Evolutionary conservation across 30 jellyfish, hydroid and myxozoan genomes (phyloP), one percentile per base, ranked within the genome.

Genomic region (Turritopsis rubra): DNA sequence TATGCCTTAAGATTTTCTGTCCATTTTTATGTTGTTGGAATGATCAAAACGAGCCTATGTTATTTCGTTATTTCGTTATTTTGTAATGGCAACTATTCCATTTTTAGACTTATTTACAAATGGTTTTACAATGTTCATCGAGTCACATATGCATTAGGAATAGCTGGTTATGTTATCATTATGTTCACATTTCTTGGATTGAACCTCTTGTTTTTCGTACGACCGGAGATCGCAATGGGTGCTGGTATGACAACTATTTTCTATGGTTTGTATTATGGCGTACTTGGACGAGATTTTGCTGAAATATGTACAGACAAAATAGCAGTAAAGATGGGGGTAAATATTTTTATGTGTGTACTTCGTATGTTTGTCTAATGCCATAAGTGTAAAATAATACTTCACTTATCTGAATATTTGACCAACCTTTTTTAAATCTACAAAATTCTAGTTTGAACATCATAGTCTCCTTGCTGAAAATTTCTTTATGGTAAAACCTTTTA

Each of bases 251-350:
- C 95, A 18, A 84, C 86, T 21, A 84, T 93, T 8, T 93, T 93
- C 75, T 93, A 89, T 85, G 98, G 98, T 20, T 82, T 93, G 86
- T 93, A 93, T 83, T 93, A 76, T 83, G 98, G 98, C 75, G 95
- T 92, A 27, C 96, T 92, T 29, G 96, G 96, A 23, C 80, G 98
- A 81, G 98, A 92, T 73, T 88, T 91, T 31, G 98, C 98, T 20
- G 96, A 88, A 70, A 71, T 92, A 30, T 88, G 96, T 65, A 83
- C 98, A 13, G 98, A 92, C 22, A 88, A 88, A 82, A 88, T 92
- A 92, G 96, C 96, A 5, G 98, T 95, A 0, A 92, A 88, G 78
- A 88, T 92, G 98, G 98, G 98, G 79, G 98, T 92, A 84, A 88
- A 95, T 81, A 21, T 13, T 27, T 29, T n/a, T 75, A 8, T 1